Percentiles rank a stretch among this genome's conserved stretches.
Evolutionary conservation across 2,888 invertebrate species (phyloP).

Genomic region (Polietes domitor): DNA sequence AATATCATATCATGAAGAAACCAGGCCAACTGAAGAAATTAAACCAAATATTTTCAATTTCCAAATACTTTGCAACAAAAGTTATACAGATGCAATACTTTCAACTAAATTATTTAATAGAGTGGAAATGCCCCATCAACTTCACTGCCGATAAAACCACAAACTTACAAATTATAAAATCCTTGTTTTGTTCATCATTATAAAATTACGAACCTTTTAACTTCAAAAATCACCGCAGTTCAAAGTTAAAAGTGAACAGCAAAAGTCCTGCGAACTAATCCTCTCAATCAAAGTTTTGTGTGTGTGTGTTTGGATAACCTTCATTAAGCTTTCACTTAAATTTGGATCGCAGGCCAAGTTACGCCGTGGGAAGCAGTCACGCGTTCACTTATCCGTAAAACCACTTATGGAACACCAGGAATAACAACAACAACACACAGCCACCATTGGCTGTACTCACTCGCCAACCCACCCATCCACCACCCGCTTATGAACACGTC

Average conservation of each 20-base stretch:
- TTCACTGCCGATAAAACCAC: no score
- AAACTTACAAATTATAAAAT: no score
- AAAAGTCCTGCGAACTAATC: background rate
- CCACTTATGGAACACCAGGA: background rate
- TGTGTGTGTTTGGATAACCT: background rate
- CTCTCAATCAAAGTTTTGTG: slow-evolving; percentile 9
- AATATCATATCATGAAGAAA: no score
- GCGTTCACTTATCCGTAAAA: background rate
- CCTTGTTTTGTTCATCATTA: no score
- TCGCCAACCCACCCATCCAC: background rate
- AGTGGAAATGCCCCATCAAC: no score
- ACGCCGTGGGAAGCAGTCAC: background rate
- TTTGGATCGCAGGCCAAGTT: background rate
- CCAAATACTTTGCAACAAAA: no score
- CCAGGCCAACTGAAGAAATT: no score
- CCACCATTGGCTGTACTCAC: background rate
- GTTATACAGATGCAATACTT: no score
- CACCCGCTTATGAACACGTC: slow-evolving; percentile 25
- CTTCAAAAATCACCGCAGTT: no score
- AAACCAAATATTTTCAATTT: no score
- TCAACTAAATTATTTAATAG: no score
- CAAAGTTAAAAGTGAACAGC: background rate
- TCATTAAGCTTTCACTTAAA: slow-evolving; percentile 34
- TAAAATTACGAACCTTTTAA: no score
- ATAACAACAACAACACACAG: background rate